A percentile compares a stretch with the other conserved stretches of the same genome.
These are phyloP conservation scores for Eurois occulta DNA, from an alignment of 2,888 invertebrate genomes.

Conservation along the genomic window DNA sequence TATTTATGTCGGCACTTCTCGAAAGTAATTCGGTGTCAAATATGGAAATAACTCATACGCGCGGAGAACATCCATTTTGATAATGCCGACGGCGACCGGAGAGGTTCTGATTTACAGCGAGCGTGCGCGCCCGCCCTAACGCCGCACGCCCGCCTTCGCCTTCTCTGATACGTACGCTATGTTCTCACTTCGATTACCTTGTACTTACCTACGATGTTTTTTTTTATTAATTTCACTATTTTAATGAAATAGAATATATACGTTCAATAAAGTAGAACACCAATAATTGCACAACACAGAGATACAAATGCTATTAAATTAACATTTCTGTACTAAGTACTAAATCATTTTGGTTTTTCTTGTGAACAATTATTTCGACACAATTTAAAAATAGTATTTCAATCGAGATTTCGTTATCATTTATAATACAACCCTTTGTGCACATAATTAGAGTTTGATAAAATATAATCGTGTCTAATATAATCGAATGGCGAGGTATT, in stretches of 20 bases:
- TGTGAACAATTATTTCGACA: background rate
- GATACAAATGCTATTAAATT: background rate
- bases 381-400: background rate
- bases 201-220: slow-evolving; percentile 13
- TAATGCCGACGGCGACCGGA: slow-evolving; percentile 89
- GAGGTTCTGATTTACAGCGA: slow-evolving; percentile 86
- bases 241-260: too few relatives aligned
- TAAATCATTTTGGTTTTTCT: background rate
- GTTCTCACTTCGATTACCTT: slow-evolving; percentile 28
- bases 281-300: background rate
- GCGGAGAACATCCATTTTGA: slow-evolving; percentile 89
- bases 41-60: slow-evolving; percentile 90
- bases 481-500: slow-evolving; percentile 69
- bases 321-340: background rate
- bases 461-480: slow-evolving; percentile 59
- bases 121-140: slow-evolving; percentile 70
- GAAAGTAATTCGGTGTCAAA: slow-evolving; percentile 91
- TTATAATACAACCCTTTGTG: slow-evolving; percentile 29
- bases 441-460: slow-evolving; percentile 29
- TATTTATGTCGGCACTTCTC: slow-evolving; percentile 90
- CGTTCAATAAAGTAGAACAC: background rate
- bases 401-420: background rate
- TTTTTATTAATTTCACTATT: slow-evolving; percentile 10
- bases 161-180: slow-evolving; percentile 38
- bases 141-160: slow-evolving; percentile 60